Base-by-base conservation (phyloP, 2,888 invertebrate species). In the Smittia aterrima region DNA sequence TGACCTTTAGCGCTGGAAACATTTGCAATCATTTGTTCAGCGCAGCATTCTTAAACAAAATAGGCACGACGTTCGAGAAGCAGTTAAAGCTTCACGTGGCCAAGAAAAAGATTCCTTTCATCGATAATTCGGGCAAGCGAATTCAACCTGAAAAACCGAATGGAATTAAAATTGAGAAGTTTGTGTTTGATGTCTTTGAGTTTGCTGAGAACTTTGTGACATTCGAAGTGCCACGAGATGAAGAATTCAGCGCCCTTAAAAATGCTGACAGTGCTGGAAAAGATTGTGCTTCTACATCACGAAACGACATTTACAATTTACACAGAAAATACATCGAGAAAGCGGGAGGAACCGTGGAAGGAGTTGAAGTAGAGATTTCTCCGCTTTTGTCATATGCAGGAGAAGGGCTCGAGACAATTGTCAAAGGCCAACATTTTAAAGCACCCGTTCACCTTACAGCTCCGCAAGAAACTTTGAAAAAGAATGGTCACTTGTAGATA, bases 1-100 rank as follows among this genome's bases (percentile, higher is more conserved):
- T 99, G 0, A 88, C 92, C 0, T 99, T 96, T 81, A 94, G 90
- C 75, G 96, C 98, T 1, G 99, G 98, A 1, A 98, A 96, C 81
- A 99, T 99, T 77, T 98, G 98, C 82, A 99, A 98, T 82, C 99
- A 99, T 80, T 97, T 95, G 81, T 99, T 99, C 83, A 92, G 93
- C 0, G 84, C 92, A 0, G 88, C 91, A 75, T 99, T 99, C 82
- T 85, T 99, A 2, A 84, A 87, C 32, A 86, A 88, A 78, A 88
- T 97, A 64, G 90, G 90, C 41, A 81, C 85, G 75, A 85, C 89
- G 75, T 89, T 89, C 78, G 93, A 95, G 81, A 84, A 86, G 0
- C 86, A 92, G 76, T 82, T 99, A 41, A 92, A 92, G 78, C 87
- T 98, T 71, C 99, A 99, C 80, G 90, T 96, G 0, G 99, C 99